These are phyloP conservation scores for Oophaga pumilio DNA, from an alignment of 2,113 vertebrate species.

Conservation along the genomic window DNA sequence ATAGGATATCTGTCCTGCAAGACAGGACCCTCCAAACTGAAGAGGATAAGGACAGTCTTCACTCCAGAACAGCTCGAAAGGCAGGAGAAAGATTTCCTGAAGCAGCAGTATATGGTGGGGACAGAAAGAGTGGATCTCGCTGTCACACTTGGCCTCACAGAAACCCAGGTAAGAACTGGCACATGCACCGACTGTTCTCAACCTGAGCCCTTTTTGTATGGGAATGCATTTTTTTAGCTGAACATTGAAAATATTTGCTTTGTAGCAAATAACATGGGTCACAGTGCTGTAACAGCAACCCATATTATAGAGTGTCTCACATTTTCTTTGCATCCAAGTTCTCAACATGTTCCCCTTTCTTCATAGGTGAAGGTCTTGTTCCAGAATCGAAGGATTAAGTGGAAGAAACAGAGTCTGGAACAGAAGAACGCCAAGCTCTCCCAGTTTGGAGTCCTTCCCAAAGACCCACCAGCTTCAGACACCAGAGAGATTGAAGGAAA, in stretches of 20 bases:
- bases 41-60: conserved; percentile 75
- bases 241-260: too few species aligned
- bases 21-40: conserved; percentile 64
- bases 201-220: too few species aligned
- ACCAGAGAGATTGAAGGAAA: conserved; percentile 60
- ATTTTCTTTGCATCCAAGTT: neutral
- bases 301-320: neutral
- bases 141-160: conserved; percentile 71
- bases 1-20: conserved; percentile 60
- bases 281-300: neutral
- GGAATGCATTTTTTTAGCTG: too few species aligned
- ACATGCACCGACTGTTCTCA: neutral
- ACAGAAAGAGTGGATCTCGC: conserved; percentile 74
- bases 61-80: conserved; percentile 76
- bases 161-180: conserved; percentile 72
- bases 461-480: rapidly evolving
- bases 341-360: neutral
- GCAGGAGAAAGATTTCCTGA: conserved; percentile 75
- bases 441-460: conserved; percentile 51
- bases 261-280: neutral
- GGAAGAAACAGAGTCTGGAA: conserved; percentile 76
- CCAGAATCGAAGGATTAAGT: conserved; percentile 80
- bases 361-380: conserved; percentile 79
- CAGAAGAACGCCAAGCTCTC: conserved; percentile 69
- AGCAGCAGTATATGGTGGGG: conserved; percentile 80